A percentile compares a stretch with the other conserved stretches of the same genome.
Conservation (phyloP, 2,888 invertebrate species). For the Leucophenga maculata region DNA sequence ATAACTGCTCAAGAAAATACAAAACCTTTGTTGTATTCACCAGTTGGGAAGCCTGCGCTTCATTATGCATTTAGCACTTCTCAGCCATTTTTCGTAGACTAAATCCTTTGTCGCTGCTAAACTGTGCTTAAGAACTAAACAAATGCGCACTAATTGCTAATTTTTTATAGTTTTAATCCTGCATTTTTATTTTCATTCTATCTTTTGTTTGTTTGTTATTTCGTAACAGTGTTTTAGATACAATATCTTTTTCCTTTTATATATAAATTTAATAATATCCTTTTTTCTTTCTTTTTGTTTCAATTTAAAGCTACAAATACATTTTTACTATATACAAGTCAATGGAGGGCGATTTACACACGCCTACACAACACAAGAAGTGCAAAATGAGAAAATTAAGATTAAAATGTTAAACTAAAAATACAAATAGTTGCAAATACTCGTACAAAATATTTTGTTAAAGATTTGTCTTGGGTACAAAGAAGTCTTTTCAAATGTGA, state of each 20-base stretch:
- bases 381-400: background rate
- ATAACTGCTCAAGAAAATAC: no score
- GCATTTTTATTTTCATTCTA: background rate
- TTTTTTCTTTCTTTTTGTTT: conserved; percentile 29
- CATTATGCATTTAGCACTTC: no score
- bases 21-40: no score
- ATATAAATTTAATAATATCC: no score
- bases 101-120: background rate
- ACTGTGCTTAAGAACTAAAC: conserved; percentile 11
- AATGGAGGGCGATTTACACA: background rate
- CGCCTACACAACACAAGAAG: background rate
- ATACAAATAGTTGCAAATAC: conserved; percentile 13
- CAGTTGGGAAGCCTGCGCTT: no score
- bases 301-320: conserved; percentile 47
- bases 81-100: background rate
- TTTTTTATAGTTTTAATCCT: background rate
- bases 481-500: conserved; percentile 60
- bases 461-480: conserved; percentile 30
- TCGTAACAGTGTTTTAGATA: conserved; percentile 8
- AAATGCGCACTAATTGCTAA: conserved; percentile 5
- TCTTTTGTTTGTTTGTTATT: conserved; percentile 1
- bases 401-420: conserved; percentile 14
- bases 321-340: conserved; percentile 58
- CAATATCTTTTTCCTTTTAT: background rate
- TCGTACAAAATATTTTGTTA: background rate